Base-by-base conservation (phyloP, 92 coral and sea anemone species). In the Muricea muricata region DNA sequence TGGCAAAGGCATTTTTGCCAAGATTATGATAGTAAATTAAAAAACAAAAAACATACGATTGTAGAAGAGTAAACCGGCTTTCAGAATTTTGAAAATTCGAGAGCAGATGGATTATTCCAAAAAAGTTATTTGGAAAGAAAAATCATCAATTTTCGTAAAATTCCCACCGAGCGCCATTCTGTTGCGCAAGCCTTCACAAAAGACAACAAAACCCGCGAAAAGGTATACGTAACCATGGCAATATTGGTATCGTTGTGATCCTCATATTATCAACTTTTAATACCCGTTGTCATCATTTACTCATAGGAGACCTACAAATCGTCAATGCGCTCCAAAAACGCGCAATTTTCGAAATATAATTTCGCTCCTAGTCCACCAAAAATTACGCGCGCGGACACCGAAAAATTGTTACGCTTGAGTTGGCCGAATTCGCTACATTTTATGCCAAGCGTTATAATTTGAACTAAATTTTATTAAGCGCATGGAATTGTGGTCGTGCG, bases 361-460 rank as follows among this genome's bases (percentile, higher is more conserved):
- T 45, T 45, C 15, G 50, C 15, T 45, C 15, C 50, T 12, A 45
- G 50, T 5, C 50, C 15, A 13, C 50, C 50, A 45, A 42, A 45
- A 45, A 45, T 5, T 5, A 45, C 1, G 15, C 50, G 12, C 50
- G 50, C 50, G 50, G 14, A 1, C 8, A 5, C 50, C 1, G 12
- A 45, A 45, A 45, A 45, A 45, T 45, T 12, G 50, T 12, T 6
- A 45, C 50, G 15, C 1, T 2, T 17, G 8, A 45, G 50, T 45
- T 45, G 50, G 47, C 76, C 23, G 76, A 41, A 20, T 48, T 29
- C 34, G 76, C 42, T n/a, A n/a, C n/a, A n/a, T n/a, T n/a, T n/a
- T n/a, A n/a, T n/a, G n/a, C n/a, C n/a, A n/a, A n/a, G n/a, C n/a
- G n/a, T n/a, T n/a, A n/a, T n/a, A n/a, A n/a, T n/a, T n/a, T n/a